These are phyloP conservation scores for Maniola hyperantus DNA, from an alignment of 2,888 invertebrate species.

Conservation along the genomic window DNA sequence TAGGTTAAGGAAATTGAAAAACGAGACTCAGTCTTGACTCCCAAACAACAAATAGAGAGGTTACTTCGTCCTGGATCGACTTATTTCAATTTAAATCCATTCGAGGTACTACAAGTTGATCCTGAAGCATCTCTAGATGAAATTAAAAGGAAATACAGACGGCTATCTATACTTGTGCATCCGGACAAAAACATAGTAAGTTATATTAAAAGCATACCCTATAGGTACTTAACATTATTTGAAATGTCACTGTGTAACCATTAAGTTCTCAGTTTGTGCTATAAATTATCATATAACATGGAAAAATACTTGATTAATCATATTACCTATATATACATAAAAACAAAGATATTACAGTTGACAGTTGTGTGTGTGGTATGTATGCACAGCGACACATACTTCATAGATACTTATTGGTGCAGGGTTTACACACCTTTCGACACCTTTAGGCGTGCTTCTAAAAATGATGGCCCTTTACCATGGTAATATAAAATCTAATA, in stretches of 20 bases:
- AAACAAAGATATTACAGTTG: too few relatives aligned
- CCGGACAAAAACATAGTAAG: slow-evolving; percentile 96
- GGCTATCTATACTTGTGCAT: slow-evolving; percentile 98
- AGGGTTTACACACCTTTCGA: too few relatives aligned
- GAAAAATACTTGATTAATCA: too few relatives aligned
- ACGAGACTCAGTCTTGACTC: slow-evolving; percentile 97
- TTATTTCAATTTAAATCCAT: slow-evolving; percentile 99
- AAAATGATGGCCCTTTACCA: too few relatives aligned
- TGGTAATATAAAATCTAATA: not conserved
- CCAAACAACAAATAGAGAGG: slow-evolving; percentile 98
- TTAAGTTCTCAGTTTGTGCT: not conserved
- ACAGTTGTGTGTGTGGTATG: too few relatives aligned
- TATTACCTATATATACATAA: too few relatives aligned
- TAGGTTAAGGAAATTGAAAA: slow-evolving; percentile 99
- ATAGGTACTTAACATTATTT: not conserved
- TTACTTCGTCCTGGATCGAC: slow-evolving; percentile 97
- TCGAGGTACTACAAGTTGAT: slow-evolving; percentile 95
- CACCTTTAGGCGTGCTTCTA: too few relatives aligned
- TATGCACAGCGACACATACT: too few relatives aligned
- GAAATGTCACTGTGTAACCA: not conserved
- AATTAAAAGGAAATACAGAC: slow-evolving; percentile 97
- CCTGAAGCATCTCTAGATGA: slow-evolving; percentile 94
- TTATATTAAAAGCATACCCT: slow-evolving; percentile 18
- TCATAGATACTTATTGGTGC: too few relatives aligned
- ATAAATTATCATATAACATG: too few relatives aligned